These are phyloP conservation scores for Ophion obscuratus DNA, from an alignment of 2,888 invertebrate genomes.

Conservation along the genomic window DNA sequence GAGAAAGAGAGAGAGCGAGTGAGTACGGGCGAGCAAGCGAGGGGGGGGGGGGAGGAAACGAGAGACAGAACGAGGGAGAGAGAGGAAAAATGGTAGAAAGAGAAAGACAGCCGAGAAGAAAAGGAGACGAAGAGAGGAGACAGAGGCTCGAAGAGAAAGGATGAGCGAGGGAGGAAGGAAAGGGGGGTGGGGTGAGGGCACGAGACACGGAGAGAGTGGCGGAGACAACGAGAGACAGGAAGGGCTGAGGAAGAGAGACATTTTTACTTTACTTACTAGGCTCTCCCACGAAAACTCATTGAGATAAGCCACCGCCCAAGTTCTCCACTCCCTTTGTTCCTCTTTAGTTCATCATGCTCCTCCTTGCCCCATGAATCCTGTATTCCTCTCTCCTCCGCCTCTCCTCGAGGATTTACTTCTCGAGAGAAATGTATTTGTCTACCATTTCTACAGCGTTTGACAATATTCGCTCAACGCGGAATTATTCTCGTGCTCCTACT, in stretches of 20 bases:
- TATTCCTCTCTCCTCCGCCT: not conserved
- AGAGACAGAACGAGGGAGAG: not conserved
- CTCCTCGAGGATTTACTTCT: not conserved
- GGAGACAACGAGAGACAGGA: conserved; percentile 28
- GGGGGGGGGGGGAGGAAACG: too few species aligned
- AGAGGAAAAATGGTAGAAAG: not conserved
- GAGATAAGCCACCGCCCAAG: conserved; percentile 77
- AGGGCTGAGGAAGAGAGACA: conserved; percentile 9
- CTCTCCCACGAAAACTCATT: conserved; percentile 73
- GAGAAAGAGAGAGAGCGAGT: too few species aligned
- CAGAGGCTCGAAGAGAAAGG: not conserved
- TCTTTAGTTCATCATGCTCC: conserved; percentile 16
- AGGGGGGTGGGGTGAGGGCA: not conserved
- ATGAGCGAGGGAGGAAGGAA: not conserved
- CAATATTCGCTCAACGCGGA: not conserved
- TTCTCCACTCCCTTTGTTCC: conserved; percentile 47
- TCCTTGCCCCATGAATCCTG: not conserved
- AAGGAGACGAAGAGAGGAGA: not conserved
- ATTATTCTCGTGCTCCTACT: not conserved
- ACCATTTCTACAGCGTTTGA: not conserved
- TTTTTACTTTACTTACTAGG: conserved; percentile 73
- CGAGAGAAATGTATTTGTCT: not conserved
- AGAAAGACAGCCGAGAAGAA: not conserved
- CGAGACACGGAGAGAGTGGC: conserved; percentile 11
- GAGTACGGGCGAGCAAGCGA: too few species aligned